Percentiles rank a stretch among this genome's conserved stretches.
phyloP scores from a whole-genome alignment of 2,797 vertebrate genomes.

The Synaphobranchus kaupii region DNA sequence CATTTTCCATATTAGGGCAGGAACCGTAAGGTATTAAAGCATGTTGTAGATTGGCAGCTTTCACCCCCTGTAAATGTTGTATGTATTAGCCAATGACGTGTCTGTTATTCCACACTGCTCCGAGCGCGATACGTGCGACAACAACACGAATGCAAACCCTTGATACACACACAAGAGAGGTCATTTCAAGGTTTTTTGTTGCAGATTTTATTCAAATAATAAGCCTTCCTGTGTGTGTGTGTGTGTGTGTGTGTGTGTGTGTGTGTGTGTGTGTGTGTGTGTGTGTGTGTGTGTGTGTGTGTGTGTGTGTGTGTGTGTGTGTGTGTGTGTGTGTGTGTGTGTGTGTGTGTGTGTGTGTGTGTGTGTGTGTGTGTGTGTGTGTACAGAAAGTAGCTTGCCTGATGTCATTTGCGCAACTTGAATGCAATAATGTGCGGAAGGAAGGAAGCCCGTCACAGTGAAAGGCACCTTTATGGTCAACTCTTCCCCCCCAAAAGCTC shows the following conservation, averaged over 20 bases:
- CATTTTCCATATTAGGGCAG: background rate
- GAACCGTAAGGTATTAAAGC: background rate
- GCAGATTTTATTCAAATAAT: background rate
- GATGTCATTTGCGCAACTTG: background rate
- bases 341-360: background rate
- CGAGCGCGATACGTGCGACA: background rate
- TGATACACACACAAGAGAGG: background rate
- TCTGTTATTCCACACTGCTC: background rate
- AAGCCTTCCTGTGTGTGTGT: background rate
- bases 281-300: no score
- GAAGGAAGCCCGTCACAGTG: background rate
- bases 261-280: background rate
- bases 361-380: background rate
- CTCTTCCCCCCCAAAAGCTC: background rate
- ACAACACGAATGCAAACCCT: background rate
- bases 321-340: no score
- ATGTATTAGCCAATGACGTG: background rate
- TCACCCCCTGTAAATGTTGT: background rate
- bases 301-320: no score
- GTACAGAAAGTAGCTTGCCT: background rate
- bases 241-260: background rate
- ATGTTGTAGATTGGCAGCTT: background rate
- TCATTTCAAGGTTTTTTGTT: background rate
- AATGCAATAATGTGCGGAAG: background rate
- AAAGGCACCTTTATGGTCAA: constrained; percentile 15